Conservation (phyloP, 2,888 invertebrate genomes). For the Volucella inflata region DNA sequence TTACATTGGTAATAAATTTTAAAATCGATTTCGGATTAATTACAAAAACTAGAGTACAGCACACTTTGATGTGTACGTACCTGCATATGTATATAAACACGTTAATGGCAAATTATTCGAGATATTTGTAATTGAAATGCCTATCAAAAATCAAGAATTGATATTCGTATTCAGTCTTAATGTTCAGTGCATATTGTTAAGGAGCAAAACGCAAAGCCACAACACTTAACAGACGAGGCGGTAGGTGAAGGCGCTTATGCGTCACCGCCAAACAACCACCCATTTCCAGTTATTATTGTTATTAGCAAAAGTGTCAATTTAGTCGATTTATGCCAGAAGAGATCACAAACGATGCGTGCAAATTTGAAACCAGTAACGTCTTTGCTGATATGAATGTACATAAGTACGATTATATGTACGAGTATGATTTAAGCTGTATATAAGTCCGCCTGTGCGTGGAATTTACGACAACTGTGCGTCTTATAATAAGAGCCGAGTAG, state of each 20-base stretch:
- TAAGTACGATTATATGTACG: too few species aligned
- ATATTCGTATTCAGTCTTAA: slow-evolving; percentile 30
- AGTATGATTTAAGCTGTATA: background rate
- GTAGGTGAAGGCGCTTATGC: slow-evolving; percentile 30
- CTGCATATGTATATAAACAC: background rate
- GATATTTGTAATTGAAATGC: slow-evolving; percentile 62
- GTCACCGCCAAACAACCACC: slow-evolving; percentile 66
- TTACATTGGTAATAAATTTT: background rate
- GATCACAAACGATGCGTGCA: slow-evolving; percentile 75
- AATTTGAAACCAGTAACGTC: slow-evolving; percentile 58
- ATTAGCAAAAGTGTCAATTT: slow-evolving; percentile 82
- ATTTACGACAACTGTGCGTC: slow-evolving; percentile 65
- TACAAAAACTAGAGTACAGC: slow-evolving; percentile 6
- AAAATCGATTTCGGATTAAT: slow-evolving; percentile 30
- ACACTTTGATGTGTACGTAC: background rate
- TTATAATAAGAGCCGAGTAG: slow-evolving; percentile 27
- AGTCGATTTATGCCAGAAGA: slow-evolving; percentile 75
- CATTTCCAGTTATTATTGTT: slow-evolving; percentile 75
- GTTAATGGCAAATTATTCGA: slow-evolving; percentile 35
- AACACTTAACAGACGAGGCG: slow-evolving; percentile 10
- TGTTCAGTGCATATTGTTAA: slow-evolving; percentile 15
- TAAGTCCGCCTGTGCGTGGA: slow-evolving; percentile 29
- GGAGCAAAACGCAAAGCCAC: slow-evolving; percentile 9
- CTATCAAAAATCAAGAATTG: slow-evolving; percentile 71
- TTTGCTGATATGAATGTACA: too few species aligned